phyloP scores from a whole-genome alignment of 2,113 vertebrate species.

The Brevimyrus niger region DNA sequence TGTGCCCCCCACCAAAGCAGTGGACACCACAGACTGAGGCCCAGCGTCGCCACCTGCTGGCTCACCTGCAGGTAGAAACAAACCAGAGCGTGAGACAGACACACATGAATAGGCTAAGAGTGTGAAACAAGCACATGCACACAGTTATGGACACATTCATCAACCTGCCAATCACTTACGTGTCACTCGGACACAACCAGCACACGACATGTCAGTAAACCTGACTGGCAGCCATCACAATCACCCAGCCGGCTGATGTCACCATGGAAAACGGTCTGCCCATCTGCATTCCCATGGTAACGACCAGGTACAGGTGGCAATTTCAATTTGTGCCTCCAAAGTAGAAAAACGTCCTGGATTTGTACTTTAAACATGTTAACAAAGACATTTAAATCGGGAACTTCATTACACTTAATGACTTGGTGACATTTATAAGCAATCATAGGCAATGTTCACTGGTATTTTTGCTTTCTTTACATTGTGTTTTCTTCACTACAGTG shows the following conservation, averaged over 20 bases:
- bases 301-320: background rate
- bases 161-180: background rate
- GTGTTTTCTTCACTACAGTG: background rate
- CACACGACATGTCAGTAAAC: background rate
- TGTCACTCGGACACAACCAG: background rate
- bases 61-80: slow-evolving; percentile 32
- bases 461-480: background rate
- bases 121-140: background rate
- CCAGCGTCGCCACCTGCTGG: slow-evolving; percentile 34
- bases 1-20: slow-evolving; percentile 37
- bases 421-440: background rate
- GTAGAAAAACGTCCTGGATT: background rate
- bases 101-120: background rate
- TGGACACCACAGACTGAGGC: slow-evolving; percentile 26
- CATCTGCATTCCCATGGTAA: background rate
- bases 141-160: background rate
- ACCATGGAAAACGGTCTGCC: too few relatives aligned
- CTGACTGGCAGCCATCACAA: background rate
- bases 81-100: background rate
- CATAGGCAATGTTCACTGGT: background rate
- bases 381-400: background rate
- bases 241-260: background rate
- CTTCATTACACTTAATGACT: background rate
- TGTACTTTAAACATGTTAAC: background rate
- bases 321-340: background rate